Evolutionary conservation across 2,888 invertebrate species (phyloP).

Genomic region (Phalera bucephala): DNA sequence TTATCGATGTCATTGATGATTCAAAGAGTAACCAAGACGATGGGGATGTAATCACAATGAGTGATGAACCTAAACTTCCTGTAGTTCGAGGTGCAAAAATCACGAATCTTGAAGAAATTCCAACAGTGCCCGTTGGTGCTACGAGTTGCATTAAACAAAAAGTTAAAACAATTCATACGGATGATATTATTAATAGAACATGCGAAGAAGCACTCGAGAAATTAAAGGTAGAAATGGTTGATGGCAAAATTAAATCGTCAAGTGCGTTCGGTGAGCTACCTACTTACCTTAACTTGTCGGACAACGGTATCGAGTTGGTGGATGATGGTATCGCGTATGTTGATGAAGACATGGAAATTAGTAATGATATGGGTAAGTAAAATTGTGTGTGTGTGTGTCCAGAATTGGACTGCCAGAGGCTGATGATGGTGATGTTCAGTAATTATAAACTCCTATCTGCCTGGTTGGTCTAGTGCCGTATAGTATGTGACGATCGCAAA

Average conservation of each 20-base stretch:
- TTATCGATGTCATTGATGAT: neutral
- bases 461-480: no score
- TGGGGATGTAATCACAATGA: neutral
- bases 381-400: neutral
- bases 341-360: slow-evolving; percentile 28
- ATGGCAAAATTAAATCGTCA: neutral
- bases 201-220: neutral
- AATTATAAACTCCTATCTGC: no score
- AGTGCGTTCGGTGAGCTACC: slow-evolving; percentile 29
- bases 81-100: neutral
- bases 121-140: no score
- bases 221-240: slow-evolving; percentile 1
- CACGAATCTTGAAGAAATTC: neutral
- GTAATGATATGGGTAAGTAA: slow-evolving; percentile 5
- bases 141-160: no score
- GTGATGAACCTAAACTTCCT: neutral
- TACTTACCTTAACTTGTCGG: slow-evolving; percentile 39
- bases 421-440: no score
- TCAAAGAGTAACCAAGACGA: slow-evolving; percentile 1
- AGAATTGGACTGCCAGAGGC: neutral
- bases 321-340: slow-evolving; percentile 45
- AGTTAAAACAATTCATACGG: neutral
- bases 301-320: slow-evolving; percentile 52
- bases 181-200: neutral
- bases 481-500: no score